A percentile compares a stretch with the other conserved stretches of the same genome.
Conservation (phyloP, 2,113 vertebrate species). For the Hypocryptadius cinnamomeus region DNA sequence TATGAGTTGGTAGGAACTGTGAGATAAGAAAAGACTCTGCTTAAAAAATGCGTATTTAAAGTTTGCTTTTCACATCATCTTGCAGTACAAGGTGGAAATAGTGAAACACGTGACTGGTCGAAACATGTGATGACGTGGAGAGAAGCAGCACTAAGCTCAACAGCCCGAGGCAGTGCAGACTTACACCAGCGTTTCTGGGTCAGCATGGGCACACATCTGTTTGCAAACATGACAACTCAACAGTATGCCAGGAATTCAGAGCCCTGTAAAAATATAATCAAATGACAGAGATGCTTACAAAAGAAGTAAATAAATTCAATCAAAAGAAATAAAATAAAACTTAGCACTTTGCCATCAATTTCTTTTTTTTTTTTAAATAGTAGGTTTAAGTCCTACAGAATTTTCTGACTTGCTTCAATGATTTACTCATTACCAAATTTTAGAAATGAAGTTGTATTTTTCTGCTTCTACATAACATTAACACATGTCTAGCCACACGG, state of each 20-base stretch:
- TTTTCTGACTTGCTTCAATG: neutral
- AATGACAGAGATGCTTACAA: neutral
- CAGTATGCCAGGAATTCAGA: neutral
- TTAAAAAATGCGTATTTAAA: neutral
- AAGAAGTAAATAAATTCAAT: neutral
- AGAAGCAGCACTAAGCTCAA: neutral
- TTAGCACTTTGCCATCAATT: neutral
- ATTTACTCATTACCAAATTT: neutral
- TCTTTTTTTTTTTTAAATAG: neutral
- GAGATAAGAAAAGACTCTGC: neutral
- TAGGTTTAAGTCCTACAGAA: neutral
- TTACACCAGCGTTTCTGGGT: neutral
- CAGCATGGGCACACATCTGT: neutral
- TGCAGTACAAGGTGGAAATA: neutral
- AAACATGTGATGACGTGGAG: neutral
- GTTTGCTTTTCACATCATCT: neutral
- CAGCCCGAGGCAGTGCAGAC: neutral
- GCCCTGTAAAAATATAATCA: neutral
- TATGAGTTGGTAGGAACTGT: neutral
- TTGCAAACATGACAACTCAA: neutral
- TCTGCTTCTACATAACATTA: neutral
- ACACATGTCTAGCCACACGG: neutral
- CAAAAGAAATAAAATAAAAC: neutral
- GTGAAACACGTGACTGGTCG: fast-evolving
- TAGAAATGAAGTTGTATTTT: neutral